These are phyloP conservation scores for Limnothrissa miodon DNA, from an alignment of 2,113 vertebrate genomes.

Conservation along the genomic window DNA sequence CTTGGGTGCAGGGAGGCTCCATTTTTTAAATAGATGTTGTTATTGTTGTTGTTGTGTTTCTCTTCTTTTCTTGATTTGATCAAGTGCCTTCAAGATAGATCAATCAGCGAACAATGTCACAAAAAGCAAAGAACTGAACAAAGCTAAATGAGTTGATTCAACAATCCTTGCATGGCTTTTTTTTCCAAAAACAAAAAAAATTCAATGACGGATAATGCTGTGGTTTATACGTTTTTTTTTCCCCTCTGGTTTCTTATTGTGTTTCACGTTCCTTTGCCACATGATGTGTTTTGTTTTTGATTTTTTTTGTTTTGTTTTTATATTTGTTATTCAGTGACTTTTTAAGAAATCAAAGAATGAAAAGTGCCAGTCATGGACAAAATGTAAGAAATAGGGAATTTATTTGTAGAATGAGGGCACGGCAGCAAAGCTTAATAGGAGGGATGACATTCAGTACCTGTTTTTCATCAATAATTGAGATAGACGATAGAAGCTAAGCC, in stretches of 20 bases:
- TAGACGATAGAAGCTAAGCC: background rate
- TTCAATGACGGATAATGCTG: slow-evolving; percentile 66
- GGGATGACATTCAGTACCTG: background rate
- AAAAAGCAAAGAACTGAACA: slow-evolving; percentile 40
- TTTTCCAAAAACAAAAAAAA: slow-evolving; percentile 51
- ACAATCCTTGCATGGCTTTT: slow-evolving; percentile 38
- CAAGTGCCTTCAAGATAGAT: slow-evolving; percentile 90
- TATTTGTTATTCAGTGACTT: slow-evolving; percentile 11
- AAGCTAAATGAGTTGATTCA: slow-evolving; percentile 29
- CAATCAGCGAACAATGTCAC: slow-evolving; percentile 51
- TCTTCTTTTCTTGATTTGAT: slow-evolving; percentile 63
- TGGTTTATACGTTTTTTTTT: slow-evolving; percentile 67
- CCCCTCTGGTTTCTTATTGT: slow-evolving; percentile 73
- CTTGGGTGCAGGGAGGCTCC: slow-evolving; percentile 20
- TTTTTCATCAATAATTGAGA: background rate
- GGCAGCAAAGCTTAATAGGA: background rate
- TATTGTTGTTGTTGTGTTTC: slow-evolving; percentile 59
- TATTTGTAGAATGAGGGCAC: background rate
- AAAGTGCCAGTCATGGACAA: slow-evolving; percentile 31
- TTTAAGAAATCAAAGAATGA: slow-evolving; percentile 12
- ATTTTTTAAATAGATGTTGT: slow-evolving; percentile 32
- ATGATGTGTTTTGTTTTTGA: slow-evolving; percentile 50
- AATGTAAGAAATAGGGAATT: background rate
- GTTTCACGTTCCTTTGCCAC: slow-evolving; percentile 61
- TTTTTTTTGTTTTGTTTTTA: slow-evolving; percentile 44